phyloP scores from a whole-genome alignment of 2,113 vertebrate genomes.

The Sceloporus tristichus region DNA sequence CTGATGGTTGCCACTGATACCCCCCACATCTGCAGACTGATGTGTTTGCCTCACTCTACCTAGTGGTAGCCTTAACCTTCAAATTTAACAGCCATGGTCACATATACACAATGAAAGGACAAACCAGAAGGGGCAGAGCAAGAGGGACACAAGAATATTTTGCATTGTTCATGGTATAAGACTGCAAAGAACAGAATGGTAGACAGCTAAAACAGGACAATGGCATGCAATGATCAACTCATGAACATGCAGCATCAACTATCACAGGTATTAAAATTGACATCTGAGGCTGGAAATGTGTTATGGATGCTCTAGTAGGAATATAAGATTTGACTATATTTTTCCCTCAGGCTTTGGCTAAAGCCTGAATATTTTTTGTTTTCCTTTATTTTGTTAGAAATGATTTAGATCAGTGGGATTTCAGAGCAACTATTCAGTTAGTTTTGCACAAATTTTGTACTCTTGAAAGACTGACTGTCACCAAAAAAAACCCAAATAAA shows the following conservation, averaged over 20 bases:
- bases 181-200: background rate
- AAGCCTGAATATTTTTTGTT: background rate
- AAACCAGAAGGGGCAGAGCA: no score
- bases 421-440: background rate
- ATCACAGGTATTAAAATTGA: background rate
- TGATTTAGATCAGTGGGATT: background rate
- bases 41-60: no score
- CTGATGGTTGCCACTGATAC: no score
- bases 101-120: background rate
- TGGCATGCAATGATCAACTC: background rate
- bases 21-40: no score
- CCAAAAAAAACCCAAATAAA: no score
- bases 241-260: background rate
- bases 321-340: background rate
- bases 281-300: background rate
- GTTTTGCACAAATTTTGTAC: background rate
- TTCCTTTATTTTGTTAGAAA: constrained; percentile 5
- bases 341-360: background rate
- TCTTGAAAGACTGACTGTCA: background rate
- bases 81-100: background rate
- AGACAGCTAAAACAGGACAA: background rate
- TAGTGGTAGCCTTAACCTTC: background rate
- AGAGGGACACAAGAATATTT: background rate
- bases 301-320: background rate
- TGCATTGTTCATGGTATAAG: background rate